Evolutionary conservation across 2,113 vertebrate genomes (phyloP).

Genomic region (Oreotrochilus melanogaster): DNA sequence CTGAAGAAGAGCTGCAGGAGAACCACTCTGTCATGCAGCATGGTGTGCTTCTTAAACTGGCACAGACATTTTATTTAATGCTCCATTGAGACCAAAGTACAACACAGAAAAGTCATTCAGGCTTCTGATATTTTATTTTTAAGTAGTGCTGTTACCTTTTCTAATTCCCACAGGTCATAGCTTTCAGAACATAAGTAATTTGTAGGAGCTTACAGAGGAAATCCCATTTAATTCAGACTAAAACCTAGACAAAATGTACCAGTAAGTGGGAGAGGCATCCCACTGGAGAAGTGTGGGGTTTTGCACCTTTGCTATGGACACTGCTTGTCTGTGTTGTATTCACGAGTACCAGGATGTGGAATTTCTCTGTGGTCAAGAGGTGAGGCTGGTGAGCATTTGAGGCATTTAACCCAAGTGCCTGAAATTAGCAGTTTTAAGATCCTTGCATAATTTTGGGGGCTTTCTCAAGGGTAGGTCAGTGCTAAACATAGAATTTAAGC

Average conservation of each 20-base stretch:
- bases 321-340: neutral
- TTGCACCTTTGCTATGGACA: neutral
- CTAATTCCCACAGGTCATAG: slow-evolving; percentile 33
- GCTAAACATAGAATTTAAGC: neutral
- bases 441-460: fast-evolving
- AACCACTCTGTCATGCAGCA: neutral
- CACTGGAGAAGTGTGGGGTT: neutral
- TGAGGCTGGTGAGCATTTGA: neutral
- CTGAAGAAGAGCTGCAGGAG: neutral
- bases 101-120: slow-evolving; percentile 36
- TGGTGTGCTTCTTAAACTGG: neutral
- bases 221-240: slow-evolving; percentile 21
- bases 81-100: slow-evolving; percentile 16
- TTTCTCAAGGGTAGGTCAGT: neutral
- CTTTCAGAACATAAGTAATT: slow-evolving; percentile 17
- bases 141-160: slow-evolving; percentile 43
- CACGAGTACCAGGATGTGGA: fast-evolving
- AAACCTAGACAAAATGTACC: neutral
- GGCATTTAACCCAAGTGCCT: neutral
- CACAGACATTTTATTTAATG: slow-evolving; percentile 40
- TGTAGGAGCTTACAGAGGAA: slow-evolving; percentile 1
- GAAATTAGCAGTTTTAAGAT: neutral
- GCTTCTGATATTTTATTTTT: slow-evolving; percentile 54
- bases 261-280: neutral
- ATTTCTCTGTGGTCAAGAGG: neutral